Conservation (phyloP, 2,113 vertebrate species). For the Synodontis membranacea region DNA sequence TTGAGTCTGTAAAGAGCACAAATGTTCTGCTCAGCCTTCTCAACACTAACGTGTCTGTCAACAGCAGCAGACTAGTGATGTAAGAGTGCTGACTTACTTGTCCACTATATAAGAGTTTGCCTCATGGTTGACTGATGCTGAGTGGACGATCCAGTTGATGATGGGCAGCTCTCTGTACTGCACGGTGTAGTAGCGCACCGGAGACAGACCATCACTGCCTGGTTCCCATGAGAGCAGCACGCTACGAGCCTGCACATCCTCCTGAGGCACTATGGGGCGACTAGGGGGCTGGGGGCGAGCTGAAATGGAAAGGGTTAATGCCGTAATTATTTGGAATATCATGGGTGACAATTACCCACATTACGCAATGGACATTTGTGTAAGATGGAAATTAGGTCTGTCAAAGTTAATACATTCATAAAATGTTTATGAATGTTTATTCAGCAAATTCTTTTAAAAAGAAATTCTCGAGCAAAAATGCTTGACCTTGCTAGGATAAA, state of each 20-base stretch:
- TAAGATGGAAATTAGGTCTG: neutral
- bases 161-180: slow-evolving; percentile 88
- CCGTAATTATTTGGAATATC: neutral
- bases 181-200: slow-evolving; percentile 91
- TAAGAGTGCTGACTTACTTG: slow-evolving; percentile 71
- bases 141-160: slow-evolving; percentile 84
- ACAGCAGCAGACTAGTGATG: neutral
- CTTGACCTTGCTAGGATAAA: neutral
- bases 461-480: neutral
- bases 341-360: neutral
- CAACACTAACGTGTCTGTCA: neutral
- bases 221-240: slow-evolving; percentile 95
- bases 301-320: slow-evolving; percentile 56
- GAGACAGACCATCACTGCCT: slow-evolving; percentile 93
- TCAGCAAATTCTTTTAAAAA: neutral
- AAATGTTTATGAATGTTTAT: neutral
- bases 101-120: slow-evolving; percentile 83
- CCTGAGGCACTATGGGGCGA: slow-evolving; percentile 79
- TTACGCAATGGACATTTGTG: neutral
- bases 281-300: slow-evolving; percentile 90
- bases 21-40: neutral
- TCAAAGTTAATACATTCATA: neutral
- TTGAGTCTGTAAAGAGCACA: slow-evolving; percentile 78
- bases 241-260: slow-evolving; percentile 77
- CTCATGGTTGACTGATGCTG: slow-evolving; percentile 83